Percentiles rank a stretch among this genome's conserved stretches.
Conservation (phyloP, 2,888 invertebrate genomes). For the Chesias legatella region DNA sequence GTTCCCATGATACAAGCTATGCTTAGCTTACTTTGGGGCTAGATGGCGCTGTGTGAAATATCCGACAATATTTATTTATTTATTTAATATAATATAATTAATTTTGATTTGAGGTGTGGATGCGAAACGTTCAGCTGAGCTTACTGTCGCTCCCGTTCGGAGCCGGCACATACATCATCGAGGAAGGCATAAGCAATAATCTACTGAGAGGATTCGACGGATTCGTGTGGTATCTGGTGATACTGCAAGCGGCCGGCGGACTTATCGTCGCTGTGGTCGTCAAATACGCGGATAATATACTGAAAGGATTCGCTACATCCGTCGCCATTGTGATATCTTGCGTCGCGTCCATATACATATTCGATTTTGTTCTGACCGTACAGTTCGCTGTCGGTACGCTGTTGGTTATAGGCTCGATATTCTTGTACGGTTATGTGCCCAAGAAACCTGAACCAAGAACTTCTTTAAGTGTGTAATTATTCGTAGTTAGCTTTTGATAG, state of each 20-base stretch:
- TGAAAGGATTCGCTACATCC: constrained; percentile 99
- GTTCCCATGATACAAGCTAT: too few species aligned
- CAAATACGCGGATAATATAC: constrained; percentile 99
- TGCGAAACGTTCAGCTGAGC: constrained; percentile 98
- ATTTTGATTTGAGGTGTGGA: constrained; percentile 88
- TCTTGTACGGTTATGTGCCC: constrained; percentile 93
- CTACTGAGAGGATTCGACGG: constrained; percentile 85
- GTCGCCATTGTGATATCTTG: constrained; percentile 97
- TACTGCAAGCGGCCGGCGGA: constrained; percentile 96
- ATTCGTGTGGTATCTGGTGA: constrained; percentile 93
- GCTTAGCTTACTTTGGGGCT: too few species aligned
- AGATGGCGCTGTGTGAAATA: too few species aligned
- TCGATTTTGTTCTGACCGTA: constrained; percentile 91
- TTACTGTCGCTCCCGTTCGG: constrained; percentile 95
- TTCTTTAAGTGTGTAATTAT: constrained; percentile 61
- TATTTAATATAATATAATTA: too few species aligned
- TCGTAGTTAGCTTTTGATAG: constrained; percentile 26
- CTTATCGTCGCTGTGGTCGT: constrained; percentile 98
- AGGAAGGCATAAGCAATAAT: constrained; percentile 87
- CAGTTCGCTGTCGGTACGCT: constrained; percentile 92
- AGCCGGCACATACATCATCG: constrained; percentile 87
- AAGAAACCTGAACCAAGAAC: constrained; percentile 62
- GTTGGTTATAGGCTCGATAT: constrained; percentile 96
- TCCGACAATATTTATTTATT: too few species aligned
- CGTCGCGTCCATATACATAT: constrained; percentile 94